phyloP scores from a whole-genome alignment of 2,888 invertebrate genomes.

The Cantharis lateralis region DNA sequence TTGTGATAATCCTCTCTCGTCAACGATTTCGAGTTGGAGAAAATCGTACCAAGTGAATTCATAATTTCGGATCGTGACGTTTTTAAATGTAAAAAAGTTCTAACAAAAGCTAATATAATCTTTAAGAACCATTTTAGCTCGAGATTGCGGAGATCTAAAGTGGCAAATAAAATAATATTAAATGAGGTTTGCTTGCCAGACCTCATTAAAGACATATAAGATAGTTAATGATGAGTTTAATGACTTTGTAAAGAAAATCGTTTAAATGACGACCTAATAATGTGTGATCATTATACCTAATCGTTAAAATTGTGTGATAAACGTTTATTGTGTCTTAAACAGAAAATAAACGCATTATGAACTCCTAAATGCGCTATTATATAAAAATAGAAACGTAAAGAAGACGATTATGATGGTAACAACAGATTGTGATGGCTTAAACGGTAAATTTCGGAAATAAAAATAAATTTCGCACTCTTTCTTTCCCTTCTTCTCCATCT shows the following conservation, averaged over 20 bases:
- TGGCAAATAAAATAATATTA: constrained; percentile 25
- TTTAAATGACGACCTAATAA: constrained; percentile 34
- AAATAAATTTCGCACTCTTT: neutral
- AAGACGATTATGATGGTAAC: neutral
- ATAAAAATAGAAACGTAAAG: neutral
- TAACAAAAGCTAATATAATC: neutral
- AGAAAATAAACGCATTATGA: constrained; percentile 22
- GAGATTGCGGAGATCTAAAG: constrained; percentile 21
- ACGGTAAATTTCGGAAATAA: neutral
- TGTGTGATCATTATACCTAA: constrained; percentile 32
- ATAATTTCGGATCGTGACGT: neutral
- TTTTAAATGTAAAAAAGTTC: neutral
- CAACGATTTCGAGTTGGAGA: neutral
- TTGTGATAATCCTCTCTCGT: neutral
- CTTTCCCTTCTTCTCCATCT: neutral
- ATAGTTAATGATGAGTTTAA: constrained; percentile 31
- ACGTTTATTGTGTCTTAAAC: constrained; percentile 29
- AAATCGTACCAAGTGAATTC: neutral
- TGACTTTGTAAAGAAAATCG: constrained; percentile 31
- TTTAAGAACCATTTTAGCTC: constrained; percentile 19
- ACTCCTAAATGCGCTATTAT: neutral
- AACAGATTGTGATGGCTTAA: neutral
- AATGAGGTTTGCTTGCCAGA: constrained; percentile 29
- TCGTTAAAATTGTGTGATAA: constrained; percentile 32
- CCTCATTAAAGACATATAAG: constrained; percentile 31